Percentiles rank a stretch among this genome's conserved stretches.
Evolutionary conservation across 2,888 invertebrate species (phyloP).

Genomic region (Odiellus spinosus): DNA sequence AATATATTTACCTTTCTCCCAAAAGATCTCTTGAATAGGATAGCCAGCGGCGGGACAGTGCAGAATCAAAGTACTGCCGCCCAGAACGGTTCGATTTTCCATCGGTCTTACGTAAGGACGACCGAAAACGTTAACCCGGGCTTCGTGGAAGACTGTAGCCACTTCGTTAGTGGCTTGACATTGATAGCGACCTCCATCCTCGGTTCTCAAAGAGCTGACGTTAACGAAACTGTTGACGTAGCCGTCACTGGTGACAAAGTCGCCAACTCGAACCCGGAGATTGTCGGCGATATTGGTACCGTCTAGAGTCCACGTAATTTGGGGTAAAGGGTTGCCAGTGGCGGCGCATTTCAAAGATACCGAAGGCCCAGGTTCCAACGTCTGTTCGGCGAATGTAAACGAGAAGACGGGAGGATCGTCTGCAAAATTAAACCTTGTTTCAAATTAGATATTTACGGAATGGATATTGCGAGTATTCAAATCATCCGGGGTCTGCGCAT

Average conservation of each 20-base stretch:
- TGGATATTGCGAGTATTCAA: too few relatives aligned
- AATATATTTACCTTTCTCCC: conserved; percentile 28
- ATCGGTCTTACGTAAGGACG: conserved; percentile 75
- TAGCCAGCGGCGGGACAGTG: conserved; percentile 39
- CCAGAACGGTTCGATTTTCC: conserved; percentile 84
- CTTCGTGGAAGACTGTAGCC: conserved; percentile 12
- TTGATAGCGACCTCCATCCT: conserved; percentile 17
- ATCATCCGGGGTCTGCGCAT: too few relatives aligned
- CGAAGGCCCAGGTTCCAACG: conserved; percentile 19
- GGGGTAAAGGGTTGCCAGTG: conserved; percentile 22
- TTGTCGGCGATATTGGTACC: conserved; percentile 25
- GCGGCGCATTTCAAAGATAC: conserved; percentile 23
- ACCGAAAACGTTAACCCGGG: conserved; percentile 34
- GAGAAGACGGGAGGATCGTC: conserved; percentile 19
- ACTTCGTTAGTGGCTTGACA: conserved; percentile 15
- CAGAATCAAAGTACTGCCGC: conserved; percentile 71
- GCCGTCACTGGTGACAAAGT: conserved; percentile 25
- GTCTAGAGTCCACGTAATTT: conserved; percentile 25
- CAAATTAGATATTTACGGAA: too few relatives aligned
- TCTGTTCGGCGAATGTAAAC: conserved; percentile 16
- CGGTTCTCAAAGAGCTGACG: conserved; percentile 17
- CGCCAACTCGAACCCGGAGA: conserved; percentile 23
- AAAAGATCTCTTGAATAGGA: conserved; percentile 28
- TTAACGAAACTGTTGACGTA: conserved; percentile 28
- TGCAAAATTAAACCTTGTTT: conserved; percentile 8